Conservation (phyloP, 2,113 vertebrate species). For the Cryptoleucopteryx plumbea region DNA sequence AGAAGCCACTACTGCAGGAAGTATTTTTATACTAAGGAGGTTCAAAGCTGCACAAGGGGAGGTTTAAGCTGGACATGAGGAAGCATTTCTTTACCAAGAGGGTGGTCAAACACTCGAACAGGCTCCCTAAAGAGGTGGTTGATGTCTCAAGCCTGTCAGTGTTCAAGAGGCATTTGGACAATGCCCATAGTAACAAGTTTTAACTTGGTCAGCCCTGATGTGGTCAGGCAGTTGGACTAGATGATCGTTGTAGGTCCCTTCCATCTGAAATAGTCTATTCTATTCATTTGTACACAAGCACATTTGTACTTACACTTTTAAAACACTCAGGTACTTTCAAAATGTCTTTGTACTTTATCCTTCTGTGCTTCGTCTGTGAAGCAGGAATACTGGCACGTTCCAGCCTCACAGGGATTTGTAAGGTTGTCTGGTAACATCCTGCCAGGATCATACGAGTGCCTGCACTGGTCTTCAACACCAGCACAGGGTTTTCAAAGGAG, state of each 20-base stretch:
- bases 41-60: neutral
- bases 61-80: neutral
- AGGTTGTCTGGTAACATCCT: neutral
- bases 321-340: neutral
- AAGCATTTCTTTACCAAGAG: neutral
- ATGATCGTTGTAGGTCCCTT: no score
- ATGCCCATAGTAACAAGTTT: neutral
- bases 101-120: neutral
- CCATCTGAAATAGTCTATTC: neutral
- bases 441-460: accelerated
- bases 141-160: neutral
- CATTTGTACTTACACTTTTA: neutral
- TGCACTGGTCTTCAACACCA: neutral
- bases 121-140: neutral
- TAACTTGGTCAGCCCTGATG: neutral
- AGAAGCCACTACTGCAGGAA: neutral
- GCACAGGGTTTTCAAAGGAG: neutral
- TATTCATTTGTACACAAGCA: neutral
- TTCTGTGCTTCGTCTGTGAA: neutral
- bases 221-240: neutral
- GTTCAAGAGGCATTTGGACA: neutral
- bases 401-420: neutral
- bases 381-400: neutral
- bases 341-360: neutral
- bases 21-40: neutral